Percentiles rank a stretch among this genome's conserved stretches.
Evolutionary conservation across 1,140 invertebrate species (phyloP).

Genomic region (Drosophila ohnishii): DNA sequence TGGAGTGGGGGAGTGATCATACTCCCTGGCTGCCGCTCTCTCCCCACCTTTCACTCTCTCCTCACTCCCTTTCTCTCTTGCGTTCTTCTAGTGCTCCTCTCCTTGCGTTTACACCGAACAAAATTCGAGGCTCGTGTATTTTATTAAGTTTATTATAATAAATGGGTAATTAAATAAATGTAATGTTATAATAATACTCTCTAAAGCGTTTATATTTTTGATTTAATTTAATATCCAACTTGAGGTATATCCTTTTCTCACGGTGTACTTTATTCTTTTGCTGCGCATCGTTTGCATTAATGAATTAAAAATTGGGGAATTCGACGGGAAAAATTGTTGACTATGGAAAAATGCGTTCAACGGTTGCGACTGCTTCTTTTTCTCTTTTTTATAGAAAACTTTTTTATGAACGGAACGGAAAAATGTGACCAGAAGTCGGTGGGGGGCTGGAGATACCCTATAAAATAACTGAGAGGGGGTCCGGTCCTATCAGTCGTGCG

Average conservation of each 20-base stretch:
- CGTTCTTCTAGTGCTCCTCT: neutral
- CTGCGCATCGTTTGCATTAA: conserved; percentile 49
- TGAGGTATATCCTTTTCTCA: neutral
- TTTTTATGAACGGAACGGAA: conserved; percentile 64
- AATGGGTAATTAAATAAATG: neutral
- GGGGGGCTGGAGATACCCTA: conserved; percentile 18
- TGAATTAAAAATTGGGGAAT: conserved; percentile 52
- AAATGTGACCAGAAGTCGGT: conserved; percentile 57
- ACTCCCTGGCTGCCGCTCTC: conserved; percentile 7
- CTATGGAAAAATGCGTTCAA: conserved; percentile 56
- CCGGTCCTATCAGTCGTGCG: neutral
- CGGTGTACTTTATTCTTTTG: conserved; percentile 5
- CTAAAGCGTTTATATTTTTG: neutral
- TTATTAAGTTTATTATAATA: neutral
- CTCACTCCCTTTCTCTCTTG: neutral
- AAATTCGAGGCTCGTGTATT: neutral
- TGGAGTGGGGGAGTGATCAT: conserved; percentile 7
- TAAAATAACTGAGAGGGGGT: neutral
- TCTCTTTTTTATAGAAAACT: conserved; percentile 19
- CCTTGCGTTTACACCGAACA: neutral
- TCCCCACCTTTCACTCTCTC: neutral
- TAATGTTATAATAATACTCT: neutral
- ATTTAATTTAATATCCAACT: neutral
- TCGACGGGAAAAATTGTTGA: conserved; percentile 14
- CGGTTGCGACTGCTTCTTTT: conserved; percentile 34